Evolutionary conservation across 2,113 vertebrate genomes (phyloP).

Genomic region (Oncorhynchus masou): DNA sequence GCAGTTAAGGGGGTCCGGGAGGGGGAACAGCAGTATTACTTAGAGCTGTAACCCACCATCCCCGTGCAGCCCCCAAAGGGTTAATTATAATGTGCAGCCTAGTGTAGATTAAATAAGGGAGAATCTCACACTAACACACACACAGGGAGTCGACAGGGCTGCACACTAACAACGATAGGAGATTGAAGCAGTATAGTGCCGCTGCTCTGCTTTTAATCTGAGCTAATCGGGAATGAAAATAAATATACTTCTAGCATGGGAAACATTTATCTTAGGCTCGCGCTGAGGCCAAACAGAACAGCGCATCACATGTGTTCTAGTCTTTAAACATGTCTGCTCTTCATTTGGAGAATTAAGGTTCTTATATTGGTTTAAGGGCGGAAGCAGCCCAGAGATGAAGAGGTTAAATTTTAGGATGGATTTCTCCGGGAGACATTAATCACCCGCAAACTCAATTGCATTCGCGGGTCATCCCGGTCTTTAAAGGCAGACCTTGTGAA

Average conservation of each 20-base stretch:
- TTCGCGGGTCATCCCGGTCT: conserved; percentile 26
- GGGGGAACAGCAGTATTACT: conserved; percentile 71
- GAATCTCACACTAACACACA: conserved; percentile 76
- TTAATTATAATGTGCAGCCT: conserved; percentile 89
- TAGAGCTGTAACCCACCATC: conserved; percentile 80
- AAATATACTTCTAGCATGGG: conserved; percentile 62
- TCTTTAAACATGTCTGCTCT: conserved; percentile 41
- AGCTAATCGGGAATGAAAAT: conserved; percentile 72
- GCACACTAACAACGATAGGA: neutral
- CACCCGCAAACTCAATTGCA: conserved; percentile 49
- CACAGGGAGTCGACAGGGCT: conserved; percentile 20
- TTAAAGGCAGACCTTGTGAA: neutral
- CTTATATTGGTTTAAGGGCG: conserved; percentile 6
- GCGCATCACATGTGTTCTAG: too few relatives aligned
- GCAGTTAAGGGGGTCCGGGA: conserved; percentile 42
- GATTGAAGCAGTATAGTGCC: conserved; percentile 45
- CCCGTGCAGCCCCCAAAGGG: conserved; percentile 79
- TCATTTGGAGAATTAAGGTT: conserved; percentile 47
- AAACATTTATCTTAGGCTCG: conserved; percentile 8
- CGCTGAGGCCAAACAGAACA: too few relatives aligned
- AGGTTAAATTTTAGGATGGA: conserved; percentile 71
- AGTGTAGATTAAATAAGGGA: conserved; percentile 80
- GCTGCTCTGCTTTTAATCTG: conserved; percentile 69
- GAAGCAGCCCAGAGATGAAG: conserved; percentile 48
- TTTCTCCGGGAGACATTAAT: conserved; percentile 61